Base-by-base conservation (phyloP, 2,113 vertebrate species). In the Himantopus leucocephalus region DNA sequence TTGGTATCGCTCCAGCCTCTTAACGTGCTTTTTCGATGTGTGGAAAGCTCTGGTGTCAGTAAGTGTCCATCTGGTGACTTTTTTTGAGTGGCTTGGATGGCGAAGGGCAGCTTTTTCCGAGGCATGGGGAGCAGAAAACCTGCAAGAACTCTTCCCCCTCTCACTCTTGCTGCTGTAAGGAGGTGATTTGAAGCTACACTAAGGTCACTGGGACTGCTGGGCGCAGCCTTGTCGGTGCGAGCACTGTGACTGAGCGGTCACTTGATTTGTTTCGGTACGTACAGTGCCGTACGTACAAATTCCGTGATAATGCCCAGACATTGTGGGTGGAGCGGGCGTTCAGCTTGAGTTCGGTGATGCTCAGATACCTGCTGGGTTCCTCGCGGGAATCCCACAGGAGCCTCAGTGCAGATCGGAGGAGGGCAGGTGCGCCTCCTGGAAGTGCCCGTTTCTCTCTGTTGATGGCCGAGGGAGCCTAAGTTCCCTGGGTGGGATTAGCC, bases 361-460 rank as follows among this genome's bases (percentile, higher is more conserved):
- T 86, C 19, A 47, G 59, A 4, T 15, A 11, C 1, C 1, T 78
- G 18, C 41, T 67, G 84, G 37, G 20, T 23, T 94, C 59, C 76
- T 47, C 0, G 0, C 18, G 29, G 59, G n/a, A 59, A 48, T 78
- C 55, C 68, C 50, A 1, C 6, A 19, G 53, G 30, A 86, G 14
- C 26, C 35, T 48, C n/a, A 17, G 19, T 5, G 39, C 10, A 77
- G 78, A 27, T 32, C 8, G 32, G 10, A 12, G 32, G 7, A 11
- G 86, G 26, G 17, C 89, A 73, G 20, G 8, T 70, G 52, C 52
- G 58, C 48, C 35, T 68, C 56, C 58, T 77, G 55, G 72, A 60
- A 24, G 20, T 66, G 39, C 7, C 34, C 5, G 0, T 27, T 58
- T 59, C 29, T 67, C 22, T 70, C 22, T 64, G 15, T 3, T 23